Percentiles rank a stretch among this genome's conserved stretches.
Evolutionary conservation across 2,797 vertebrate species (phyloP).

Genomic region (Trematocara caparti): DNA sequence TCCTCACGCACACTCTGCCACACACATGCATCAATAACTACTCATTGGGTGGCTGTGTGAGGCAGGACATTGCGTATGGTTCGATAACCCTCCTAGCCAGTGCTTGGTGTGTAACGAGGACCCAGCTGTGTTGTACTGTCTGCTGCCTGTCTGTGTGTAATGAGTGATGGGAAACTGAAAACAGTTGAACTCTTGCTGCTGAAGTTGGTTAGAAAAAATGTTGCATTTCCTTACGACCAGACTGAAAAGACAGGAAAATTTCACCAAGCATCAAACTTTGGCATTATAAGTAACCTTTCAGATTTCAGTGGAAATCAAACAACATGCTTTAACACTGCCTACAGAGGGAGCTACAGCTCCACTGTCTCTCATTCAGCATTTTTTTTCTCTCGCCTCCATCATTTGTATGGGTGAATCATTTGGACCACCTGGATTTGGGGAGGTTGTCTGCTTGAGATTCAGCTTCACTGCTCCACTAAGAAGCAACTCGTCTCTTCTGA

Average conservation of each 20-base stretch:
- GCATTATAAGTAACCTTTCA: neutral
- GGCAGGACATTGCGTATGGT: neutral
- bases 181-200: neutral
- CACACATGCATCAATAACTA: neutral
- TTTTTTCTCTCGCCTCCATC: neutral
- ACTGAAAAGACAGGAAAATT: neutral
- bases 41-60: neutral
- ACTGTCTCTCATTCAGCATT: neutral
- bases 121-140: neutral
- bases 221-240: neutral
- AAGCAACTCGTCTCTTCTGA: neutral
- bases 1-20: neutral
- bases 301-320: neutral
- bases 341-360: conserved; percentile 43
- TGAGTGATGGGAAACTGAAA: neutral
- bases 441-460: conserved; percentile 28
- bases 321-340: neutral
- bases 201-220: neutral
- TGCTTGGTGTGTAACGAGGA: neutral
- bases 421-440: conserved; percentile 8
- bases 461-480: conserved; percentile 6
- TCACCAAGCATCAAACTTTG: neutral
- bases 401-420: conserved; percentile 29
- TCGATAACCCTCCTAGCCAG: neutral
- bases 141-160: neutral